phyloP scores from a whole-genome alignment of 2,888 invertebrate species.

The Tetheella fluctuosa region DNA sequence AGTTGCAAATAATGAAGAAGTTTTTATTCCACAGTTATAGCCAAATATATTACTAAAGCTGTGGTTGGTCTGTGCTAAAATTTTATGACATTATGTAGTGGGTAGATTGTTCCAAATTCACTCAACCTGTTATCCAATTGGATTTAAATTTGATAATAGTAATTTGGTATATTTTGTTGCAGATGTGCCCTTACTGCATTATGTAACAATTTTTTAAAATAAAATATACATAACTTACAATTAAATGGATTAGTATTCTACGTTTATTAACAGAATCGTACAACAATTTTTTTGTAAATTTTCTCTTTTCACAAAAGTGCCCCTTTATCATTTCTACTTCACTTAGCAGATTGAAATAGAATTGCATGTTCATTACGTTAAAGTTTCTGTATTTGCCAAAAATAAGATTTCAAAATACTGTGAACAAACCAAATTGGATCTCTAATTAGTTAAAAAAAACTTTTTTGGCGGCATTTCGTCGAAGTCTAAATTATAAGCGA shows the following conservation, averaged over 20 bases:
- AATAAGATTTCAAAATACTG: neutral
- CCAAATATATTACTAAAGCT: neutral
- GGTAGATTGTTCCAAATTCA: neutral
- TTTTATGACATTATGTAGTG: neutral
- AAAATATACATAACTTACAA: too few species aligned
- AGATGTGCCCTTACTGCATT: too few species aligned
- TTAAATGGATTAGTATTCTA: too few species aligned
- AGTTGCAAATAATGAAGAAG: neutral
- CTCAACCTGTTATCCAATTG: neutral
- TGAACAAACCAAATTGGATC: neutral
- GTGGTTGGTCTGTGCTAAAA: neutral
- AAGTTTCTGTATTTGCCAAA: neutral
- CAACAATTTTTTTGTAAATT: neutral
- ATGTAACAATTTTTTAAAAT: too few species aligned
- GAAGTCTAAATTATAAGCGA: neutral
- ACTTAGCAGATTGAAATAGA: conserved; percentile 1
- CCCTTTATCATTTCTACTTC: neutral
- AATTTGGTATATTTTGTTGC: neutral
- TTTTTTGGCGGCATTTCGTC: neutral
- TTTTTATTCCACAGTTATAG: neutral
- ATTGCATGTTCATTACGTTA: neutral
- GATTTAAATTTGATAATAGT: neutral
- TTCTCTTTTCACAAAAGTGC: neutral
- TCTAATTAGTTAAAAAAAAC: neutral
- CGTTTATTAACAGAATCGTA: neutral